A percentile compares a stretch with the other conserved stretches of the same genome.
Conservation (phyloP, 2,888 invertebrate species). For the Hetaerina titia region DNA sequence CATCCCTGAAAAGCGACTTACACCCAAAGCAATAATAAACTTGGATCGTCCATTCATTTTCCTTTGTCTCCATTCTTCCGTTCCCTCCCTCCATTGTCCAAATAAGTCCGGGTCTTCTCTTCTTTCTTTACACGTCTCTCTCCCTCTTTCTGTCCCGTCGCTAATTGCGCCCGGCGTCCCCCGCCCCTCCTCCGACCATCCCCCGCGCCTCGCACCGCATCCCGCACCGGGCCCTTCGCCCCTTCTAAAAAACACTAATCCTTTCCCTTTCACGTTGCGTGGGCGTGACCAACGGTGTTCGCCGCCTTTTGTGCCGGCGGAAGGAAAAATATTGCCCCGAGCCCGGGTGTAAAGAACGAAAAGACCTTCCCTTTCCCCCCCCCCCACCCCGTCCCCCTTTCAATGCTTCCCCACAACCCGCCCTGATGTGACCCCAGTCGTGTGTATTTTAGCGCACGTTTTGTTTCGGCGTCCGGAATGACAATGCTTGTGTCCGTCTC, state of each 20-base stretch:
- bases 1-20: background rate
- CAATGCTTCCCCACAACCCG: background rate
- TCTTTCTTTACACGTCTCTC: background rate
- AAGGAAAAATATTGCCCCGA: conserved; percentile 5
- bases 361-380: background rate
- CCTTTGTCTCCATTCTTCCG: background rate
- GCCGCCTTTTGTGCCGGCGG: background rate
- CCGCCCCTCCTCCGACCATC: background rate
- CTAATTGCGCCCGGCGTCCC: background rate
- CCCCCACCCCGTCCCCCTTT: background rate
- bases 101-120: background rate
- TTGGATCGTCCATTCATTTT: background rate
- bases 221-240: background rate
- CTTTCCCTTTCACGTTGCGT: background rate
- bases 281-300: background rate
- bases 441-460: background rate
- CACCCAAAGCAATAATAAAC: background rate
- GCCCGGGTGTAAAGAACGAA: background rate
- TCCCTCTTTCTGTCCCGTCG: background rate
- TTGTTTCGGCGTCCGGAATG: background rate
- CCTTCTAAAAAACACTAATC: background rate
- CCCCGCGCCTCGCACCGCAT: background rate
- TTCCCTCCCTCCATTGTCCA: background rate
- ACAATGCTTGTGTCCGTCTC: background rate
- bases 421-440: background rate